phyloP scores from a whole-genome alignment of 2,888 invertebrate genomes.

The Drosophila formosana region DNA sequence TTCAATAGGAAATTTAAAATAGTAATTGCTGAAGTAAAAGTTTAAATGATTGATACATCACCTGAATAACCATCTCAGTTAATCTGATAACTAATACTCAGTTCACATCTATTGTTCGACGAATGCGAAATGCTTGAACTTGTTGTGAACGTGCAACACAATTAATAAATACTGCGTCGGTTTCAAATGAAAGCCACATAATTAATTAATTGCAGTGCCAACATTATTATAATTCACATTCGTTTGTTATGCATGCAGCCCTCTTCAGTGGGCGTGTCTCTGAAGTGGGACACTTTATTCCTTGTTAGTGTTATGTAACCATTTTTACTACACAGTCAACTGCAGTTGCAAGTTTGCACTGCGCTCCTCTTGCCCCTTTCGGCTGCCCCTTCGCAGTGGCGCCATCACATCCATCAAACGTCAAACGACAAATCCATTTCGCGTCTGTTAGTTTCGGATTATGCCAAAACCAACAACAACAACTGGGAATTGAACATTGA shows the following conservation, averaged over 20 bases:
- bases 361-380: slow-evolving; percentile 18
- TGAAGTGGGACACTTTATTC: slow-evolving; percentile 20
- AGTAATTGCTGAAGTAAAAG: not conserved
- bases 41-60: not conserved
- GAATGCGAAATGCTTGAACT: not conserved
- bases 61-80: not conserved
- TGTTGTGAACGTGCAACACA: slow-evolving; percentile 14
- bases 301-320: slow-evolving; percentile 35
- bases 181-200: slow-evolving; percentile 47
- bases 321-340: slow-evolving; percentile 38
- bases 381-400: slow-evolving; percentile 26
- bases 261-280: slow-evolving; percentile 3
- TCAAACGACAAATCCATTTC: slow-evolving; percentile 75
- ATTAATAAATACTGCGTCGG: slow-evolving; percentile 48
- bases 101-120: not conserved
- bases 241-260: slow-evolving; percentile 20
- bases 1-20: too few species aligned
- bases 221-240: slow-evolving; percentile 48
- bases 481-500: slow-evolving; percentile 43
- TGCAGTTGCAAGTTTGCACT: slow-evolving; percentile 13
- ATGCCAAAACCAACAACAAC: slow-evolving; percentile 49
- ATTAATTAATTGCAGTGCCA: slow-evolving; percentile 65
- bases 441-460: slow-evolving; percentile 73
- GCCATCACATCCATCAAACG: slow-evolving; percentile 69
- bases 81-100: not conserved